Evolutionary conservation across 2,113 vertebrate genomes (phyloP).

Genomic region (Leiothrix lutea): DNA sequence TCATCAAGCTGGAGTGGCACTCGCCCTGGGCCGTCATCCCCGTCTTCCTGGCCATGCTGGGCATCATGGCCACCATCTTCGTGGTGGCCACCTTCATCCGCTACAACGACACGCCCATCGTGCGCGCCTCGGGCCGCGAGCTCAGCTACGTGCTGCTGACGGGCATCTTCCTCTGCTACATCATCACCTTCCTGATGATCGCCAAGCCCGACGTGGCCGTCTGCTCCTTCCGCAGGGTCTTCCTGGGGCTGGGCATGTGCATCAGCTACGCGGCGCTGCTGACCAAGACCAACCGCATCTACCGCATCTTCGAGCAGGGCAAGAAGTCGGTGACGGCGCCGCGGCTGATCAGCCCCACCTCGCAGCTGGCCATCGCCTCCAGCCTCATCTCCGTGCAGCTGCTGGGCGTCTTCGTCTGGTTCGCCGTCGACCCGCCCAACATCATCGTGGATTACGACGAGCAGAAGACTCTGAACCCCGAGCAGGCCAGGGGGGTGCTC

Average conservation of each 20-base stretch:
- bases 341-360: slow-evolving; percentile 91
- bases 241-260: slow-evolving; percentile 94
- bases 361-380: slow-evolving; percentile 92
- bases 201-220: slow-evolving; percentile 89
- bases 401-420: slow-evolving; percentile 93
- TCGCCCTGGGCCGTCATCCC: slow-evolving; percentile 94
- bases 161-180: slow-evolving; percentile 94
- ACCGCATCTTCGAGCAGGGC: slow-evolving; percentile 95
- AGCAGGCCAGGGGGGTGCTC: slow-evolving; percentile 87
- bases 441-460: slow-evolving; percentile 93
- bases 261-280: slow-evolving; percentile 94
- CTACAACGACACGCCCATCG: slow-evolving; percentile 94
- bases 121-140: slow-evolving; percentile 89
- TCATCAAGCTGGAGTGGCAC: slow-evolving; percentile 93
- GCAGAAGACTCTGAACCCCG: slow-evolving; percentile 89
- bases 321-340: slow-evolving; percentile 94
- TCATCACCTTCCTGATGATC: slow-evolving; percentile 97
- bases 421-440: slow-evolving; percentile 91
- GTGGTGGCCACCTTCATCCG: slow-evolving; percentile 92
- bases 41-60: slow-evolving; percentile 92
- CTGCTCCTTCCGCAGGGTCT: slow-evolving; percentile 90
- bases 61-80: slow-evolving; percentile 91
- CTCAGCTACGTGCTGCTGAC: slow-evolving; percentile 93
- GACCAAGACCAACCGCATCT: slow-evolving; percentile 97
- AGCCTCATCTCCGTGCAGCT: slow-evolving; percentile 93